A percentile compares a stretch with the other conserved stretches of the same genome.
These are phyloP conservation scores for Bubo scandiacus DNA, from an alignment of 2,113 vertebrate genomes.

Conservation along the genomic window DNA sequence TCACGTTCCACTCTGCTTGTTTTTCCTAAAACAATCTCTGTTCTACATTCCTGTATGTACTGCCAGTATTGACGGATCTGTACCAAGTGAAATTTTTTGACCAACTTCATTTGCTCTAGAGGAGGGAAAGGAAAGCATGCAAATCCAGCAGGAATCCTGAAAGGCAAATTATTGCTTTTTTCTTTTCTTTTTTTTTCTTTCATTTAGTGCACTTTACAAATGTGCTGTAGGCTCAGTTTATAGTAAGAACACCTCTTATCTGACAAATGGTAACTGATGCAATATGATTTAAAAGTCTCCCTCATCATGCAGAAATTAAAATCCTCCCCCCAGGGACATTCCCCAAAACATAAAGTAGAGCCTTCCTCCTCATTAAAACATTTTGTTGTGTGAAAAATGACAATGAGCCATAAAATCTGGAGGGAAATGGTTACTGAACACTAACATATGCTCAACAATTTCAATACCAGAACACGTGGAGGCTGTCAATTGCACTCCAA, in stretches of 20 bases:
- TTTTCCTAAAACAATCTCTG: not conserved
- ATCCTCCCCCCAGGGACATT: not conserved
- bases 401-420: conserved; percentile 23
- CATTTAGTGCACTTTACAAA: not conserved
- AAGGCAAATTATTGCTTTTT: not conserved
- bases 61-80: not conserved
- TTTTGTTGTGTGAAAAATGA: conserved; percentile 41
- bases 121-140: not conserved
- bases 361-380: conserved; percentile 9
- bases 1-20: not conserved
- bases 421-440: not conserved
- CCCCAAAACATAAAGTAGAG: conserved; percentile 11
- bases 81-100: not conserved
- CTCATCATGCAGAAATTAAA: conserved; percentile 8
- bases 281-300: conserved; percentile 13
- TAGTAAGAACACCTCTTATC: not conserved
- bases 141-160: not conserved
- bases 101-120: not conserved
- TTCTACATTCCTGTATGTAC: not conserved
- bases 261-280: not conserved
- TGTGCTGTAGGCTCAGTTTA: not conserved
- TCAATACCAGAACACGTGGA: not conserved
- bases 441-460: conserved; percentile 8
- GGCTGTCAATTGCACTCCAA: not conserved
- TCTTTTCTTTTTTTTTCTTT: not conserved